Evolutionary conservation across 2,113 vertebrate genomes (phyloP).

Genomic region (Podarcis muralis): DNA sequence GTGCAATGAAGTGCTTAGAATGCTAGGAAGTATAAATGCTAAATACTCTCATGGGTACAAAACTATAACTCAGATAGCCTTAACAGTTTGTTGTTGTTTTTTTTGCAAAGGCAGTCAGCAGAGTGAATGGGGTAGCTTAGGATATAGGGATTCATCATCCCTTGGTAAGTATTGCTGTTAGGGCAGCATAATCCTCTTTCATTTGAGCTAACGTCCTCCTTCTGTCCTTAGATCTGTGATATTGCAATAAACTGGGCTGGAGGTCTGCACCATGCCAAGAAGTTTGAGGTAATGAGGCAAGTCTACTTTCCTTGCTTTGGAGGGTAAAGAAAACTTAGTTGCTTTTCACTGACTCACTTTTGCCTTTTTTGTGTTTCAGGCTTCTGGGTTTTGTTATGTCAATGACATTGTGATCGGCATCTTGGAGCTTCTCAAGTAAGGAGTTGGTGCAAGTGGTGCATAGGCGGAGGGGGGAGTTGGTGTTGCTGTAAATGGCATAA

Average conservation of each 20-base stretch:
- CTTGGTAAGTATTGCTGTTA: neutral
- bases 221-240: conserved; percentile 89
- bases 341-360: conserved; percentile 1
- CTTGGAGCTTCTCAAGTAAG: conserved; percentile 97
- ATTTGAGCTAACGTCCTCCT: neutral
- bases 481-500: neutral
- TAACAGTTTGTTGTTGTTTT: no score
- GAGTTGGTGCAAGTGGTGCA: neutral
- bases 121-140: neutral
- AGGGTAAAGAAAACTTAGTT: neutral
- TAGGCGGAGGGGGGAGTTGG: neutral
- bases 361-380: conserved; percentile 74
- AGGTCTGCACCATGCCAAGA: conserved; percentile 97
- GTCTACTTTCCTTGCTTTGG: neutral
- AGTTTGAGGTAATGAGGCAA: conserved; percentile 90
- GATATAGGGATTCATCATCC: neutral
- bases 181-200: neutral
- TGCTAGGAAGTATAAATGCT: neutral
- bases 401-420: conserved; percentile 99
- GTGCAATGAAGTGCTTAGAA: neutral
- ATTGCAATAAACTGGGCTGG: conserved; percentile 99
- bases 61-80: neutral
- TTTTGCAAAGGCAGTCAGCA: neutral
- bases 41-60: neutral
- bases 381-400: conserved; percentile 97